phyloP scores from a whole-genome alignment of 2,888 invertebrate genomes.

The Diabrotica balteata region DNA sequence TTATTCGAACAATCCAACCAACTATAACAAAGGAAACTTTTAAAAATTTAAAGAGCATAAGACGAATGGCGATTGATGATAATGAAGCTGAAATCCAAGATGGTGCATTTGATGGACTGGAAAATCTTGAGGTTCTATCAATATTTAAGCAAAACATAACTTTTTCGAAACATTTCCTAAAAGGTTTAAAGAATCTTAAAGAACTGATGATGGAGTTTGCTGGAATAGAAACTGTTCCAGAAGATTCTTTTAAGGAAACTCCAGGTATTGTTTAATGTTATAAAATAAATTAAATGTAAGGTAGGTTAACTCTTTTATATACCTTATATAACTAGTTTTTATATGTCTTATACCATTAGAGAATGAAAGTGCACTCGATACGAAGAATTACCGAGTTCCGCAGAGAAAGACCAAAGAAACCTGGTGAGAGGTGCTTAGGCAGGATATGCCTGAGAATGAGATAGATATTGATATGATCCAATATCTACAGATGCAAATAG shows the following conservation, averaged over 20 bases:
- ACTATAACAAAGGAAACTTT: slow-evolving; percentile 5
- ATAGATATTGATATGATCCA: too few species aligned
- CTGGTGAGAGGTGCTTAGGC: too few species aligned
- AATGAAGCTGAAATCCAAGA: slow-evolving; percentile 2
- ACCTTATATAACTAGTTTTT: too few species aligned
- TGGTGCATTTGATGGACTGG: slow-evolving; percentile 5
- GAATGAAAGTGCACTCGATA: too few species aligned
- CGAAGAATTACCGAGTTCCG: too few species aligned
- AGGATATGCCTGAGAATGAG: too few species aligned
- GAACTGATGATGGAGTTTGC: not conserved
- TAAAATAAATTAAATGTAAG: too few species aligned
- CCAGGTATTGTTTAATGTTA: slow-evolving; percentile 3
- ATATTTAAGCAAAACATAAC: slow-evolving; percentile 1
- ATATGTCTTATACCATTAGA: too few species aligned
- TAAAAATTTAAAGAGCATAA: slow-evolving; percentile 8
- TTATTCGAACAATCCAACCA: not conserved
- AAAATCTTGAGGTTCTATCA: not conserved
- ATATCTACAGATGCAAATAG: too few species aligned
- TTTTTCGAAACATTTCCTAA: not conserved
- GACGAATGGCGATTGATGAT: not conserved
- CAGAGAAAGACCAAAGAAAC: too few species aligned
- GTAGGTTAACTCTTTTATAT: too few species aligned
- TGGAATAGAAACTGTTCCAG: slow-evolving; percentile 3
- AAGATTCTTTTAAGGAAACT: not conserved
- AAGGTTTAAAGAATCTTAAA: slow-evolving; percentile 5